phyloP scores from a whole-genome alignment of 2,797 vertebrate species.

The Enteromius afrohamiltoni region DNA sequence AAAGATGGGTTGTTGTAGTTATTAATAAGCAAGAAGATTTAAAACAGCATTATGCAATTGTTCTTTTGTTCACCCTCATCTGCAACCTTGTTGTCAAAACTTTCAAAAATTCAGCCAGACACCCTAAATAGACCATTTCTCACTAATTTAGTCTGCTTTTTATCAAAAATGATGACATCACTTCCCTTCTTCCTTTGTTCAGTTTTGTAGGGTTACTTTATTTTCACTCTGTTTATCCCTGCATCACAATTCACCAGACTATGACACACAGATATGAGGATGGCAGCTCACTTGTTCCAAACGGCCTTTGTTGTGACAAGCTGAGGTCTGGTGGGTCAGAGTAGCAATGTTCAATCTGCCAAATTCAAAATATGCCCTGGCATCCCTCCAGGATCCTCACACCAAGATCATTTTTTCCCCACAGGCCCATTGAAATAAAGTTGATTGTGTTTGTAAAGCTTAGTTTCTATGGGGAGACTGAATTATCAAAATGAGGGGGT shows the following conservation, averaged over 20 bases:
- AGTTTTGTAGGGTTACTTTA: neutral
- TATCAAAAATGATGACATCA: neutral
- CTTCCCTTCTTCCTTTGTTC: neutral
- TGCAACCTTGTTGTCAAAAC: conserved; percentile 14
- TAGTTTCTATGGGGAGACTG: neutral
- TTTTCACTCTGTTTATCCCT: conserved; percentile 22
- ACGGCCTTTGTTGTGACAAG: conserved; percentile 30
- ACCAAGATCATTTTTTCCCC: neutral
- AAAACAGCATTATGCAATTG: neutral
- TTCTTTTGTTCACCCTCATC: conserved; percentile 24
- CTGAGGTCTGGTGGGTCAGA: conserved; percentile 22
- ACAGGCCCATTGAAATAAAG: neutral
- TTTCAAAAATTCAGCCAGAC: neutral
- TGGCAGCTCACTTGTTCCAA: conserved; percentile 19
- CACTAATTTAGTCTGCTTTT: neutral
- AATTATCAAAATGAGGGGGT: conserved; percentile 16
- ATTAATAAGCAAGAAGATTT: neutral
- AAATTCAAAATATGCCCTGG: conserved; percentile 31
- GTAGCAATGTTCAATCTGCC: conserved; percentile 10
- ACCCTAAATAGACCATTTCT: neutral
- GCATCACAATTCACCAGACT: conserved; percentile 6
- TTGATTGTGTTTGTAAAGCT: neutral
- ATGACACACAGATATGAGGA: neutral
- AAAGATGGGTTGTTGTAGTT: neutral
- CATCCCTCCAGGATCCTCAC: conserved; percentile 20